These are phyloP conservation scores for Battus philenor DNA, from an alignment of 1,140 invertebrate genomes.

Conservation along the genomic window DNA sequence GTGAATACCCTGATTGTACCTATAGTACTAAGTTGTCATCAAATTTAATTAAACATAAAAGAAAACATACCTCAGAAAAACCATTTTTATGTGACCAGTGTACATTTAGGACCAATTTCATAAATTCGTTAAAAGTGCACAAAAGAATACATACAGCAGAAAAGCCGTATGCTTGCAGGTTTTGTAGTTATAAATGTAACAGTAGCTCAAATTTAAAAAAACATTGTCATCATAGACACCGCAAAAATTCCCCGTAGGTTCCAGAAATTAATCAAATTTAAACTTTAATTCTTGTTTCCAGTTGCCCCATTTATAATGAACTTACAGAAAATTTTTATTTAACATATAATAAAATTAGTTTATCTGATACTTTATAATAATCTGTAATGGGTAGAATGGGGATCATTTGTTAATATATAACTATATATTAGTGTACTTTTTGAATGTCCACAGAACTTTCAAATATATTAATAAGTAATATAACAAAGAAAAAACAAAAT, in stretches of 20 bases:
- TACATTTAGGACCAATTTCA: slow-evolving; percentile 67
- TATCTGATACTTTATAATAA: no score
- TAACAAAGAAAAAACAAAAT: no score
- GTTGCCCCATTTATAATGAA: no score
- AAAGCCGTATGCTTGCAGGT: slow-evolving; percentile 55
- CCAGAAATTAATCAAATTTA: no score
- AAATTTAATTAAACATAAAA: slow-evolving; percentile 59
- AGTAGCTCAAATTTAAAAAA: slow-evolving; percentile 73
- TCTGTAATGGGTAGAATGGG: no score
- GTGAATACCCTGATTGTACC: slow-evolving; percentile 39
- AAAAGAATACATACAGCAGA: slow-evolving; percentile 62
- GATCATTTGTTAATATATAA: no score
- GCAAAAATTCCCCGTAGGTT: slow-evolving; percentile 18
- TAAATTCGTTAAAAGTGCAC: slow-evolving; percentile 63
- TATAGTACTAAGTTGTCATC: slow-evolving; percentile 50
- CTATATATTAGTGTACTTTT: no score
- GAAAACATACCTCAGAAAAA: slow-evolving; percentile 77
- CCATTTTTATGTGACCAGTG: slow-evolving; percentile 84
- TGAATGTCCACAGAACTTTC: no score
- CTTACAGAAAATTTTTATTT: no score
- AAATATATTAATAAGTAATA: no score
- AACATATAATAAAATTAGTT: no score
- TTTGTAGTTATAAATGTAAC: slow-evolving; percentile 68
- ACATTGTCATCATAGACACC: slow-evolving; percentile 56
- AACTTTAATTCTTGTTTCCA: no score